Evolutionary conservation across 2,797 vertebrate genomes (phyloP), one percentile per base, ranked within the genome.

Genomic region (Anniella stebbinsi): DNA sequence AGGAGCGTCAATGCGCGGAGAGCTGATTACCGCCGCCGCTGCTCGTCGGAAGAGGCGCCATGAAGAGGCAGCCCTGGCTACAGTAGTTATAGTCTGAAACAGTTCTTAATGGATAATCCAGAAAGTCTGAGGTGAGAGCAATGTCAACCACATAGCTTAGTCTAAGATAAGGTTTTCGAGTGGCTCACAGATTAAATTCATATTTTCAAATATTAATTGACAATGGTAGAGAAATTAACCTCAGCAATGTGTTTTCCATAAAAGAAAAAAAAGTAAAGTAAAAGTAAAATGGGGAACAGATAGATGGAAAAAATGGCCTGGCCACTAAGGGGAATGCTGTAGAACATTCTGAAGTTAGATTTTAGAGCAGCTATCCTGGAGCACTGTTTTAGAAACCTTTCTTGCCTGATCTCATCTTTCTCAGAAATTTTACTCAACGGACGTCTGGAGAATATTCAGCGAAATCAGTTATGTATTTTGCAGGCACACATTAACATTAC

Each of bases 341-440:
- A 33, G 78, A 89, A 66, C 25, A 90, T 72, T 36, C 9, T 2
- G 28, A 70, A 93, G 36, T 18, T 77, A 80, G 66, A 70, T 87
- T 93, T 93, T 63, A 86, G 91, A 92, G 38, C 72, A 81, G 83
- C 60, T 66, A 41, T 0, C 0, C 73, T 30, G 33, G 15, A 51
- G 25, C 75, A 80, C 9, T 4, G 63, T 51, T 88, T 85, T 48
- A 89, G 63, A 73, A 67, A 48, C 5, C 86, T 89, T 92, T 91
- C 60, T 87, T 86, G 86, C 45, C 45, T 89, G 75, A 90, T 76
- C 25, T 91, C 87, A 23, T 8, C 9, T 54, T 93, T 89, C 66
- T 38, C 60, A 89, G 89, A 92, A 54, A 67, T 77, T 86, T 89
- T 86, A 89, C 15, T 92, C 78, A 93, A 78, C 5, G 89, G 25